Base-by-base conservation (phyloP, 2,797 vertebrate genomes). In the Chelmon rostratus region DNA sequence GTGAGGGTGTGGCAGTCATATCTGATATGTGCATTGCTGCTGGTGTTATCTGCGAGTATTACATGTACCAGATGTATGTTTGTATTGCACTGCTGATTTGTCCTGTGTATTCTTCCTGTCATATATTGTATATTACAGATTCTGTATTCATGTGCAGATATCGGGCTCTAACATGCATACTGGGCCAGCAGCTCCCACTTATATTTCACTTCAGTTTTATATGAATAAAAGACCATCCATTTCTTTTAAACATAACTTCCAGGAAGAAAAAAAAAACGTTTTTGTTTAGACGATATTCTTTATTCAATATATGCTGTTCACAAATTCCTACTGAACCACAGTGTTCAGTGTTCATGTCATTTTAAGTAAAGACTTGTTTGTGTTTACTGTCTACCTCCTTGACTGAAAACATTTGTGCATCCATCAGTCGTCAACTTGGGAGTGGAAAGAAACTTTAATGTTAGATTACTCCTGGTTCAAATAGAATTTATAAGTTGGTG, bases 401-500 rank as follows among this genome's bases (percentile, higher is more conserved):
- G 44, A 64, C 59, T 69, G 5, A 76, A 57, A 68, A 56, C 59
- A 78, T 42, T 9, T 49, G 46, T 53, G 35, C 33, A 76, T 83
- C 82, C 6, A 75, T 79, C 49, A 63, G 31, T 28, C 71, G 67
- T 56, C 40, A 57, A n/a, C n/a, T 38, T 42, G 10, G 33, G 56
- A 72, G 25, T 73, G 68, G n/a, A 74, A 63, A 52, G 10, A 49
- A 74, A 38, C 56, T 73, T 57, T 86, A 76, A 86, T 79, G 72
- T 74, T 81, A 66, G 67, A 84, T 86, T 83, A 86, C 89, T 81
- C 81, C 79, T 84, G 74, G 38, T 90, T 89, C 74, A 88, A 85
- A 93, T 64, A 82, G 78, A 92, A 93, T 91, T 83, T 76, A 82
- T 81, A 91, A 87, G 42, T 86, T 85, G 81, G 73, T 65, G 25